Base-by-base conservation (phyloP, 2,113 vertebrate species). In the Pterocles gutturalis region DNA sequence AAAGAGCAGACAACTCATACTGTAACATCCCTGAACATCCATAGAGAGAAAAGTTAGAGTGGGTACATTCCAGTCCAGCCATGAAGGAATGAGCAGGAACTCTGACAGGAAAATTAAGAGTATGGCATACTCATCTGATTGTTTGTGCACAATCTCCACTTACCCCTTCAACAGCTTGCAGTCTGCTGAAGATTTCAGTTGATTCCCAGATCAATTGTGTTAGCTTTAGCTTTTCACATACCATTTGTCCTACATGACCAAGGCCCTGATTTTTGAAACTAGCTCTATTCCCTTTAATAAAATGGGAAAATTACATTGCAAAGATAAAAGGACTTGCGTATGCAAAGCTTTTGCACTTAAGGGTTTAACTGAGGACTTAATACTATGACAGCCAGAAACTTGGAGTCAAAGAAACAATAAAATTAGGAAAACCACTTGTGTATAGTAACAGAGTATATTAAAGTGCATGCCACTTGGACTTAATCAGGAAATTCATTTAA, bases 401-500 rank as follows among this genome's bases (percentile, higher is more conserved):
- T 55, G 22, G 53, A 82, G n/a, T 53, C 36, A 71, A 90, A 45
- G 31, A 89, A 96, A 92, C 49, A 94, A 92, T 36, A 70, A 53
- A 89, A 92, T 58, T 60, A 81, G 41, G 45, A 90, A 89, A 95
- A 76, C 25, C 26, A 69, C 31, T 53, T 43, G 58, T 61, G 25
- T 64, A 31, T 73, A 45, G 43, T 75, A 92, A 57, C 53, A 71
- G 21, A 55, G 48, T 75, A 65, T 91, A 91, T 94, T 94, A 69
- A 93, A 95, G 43, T 67, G 90, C 60, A 81, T 83, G 73, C 60
- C 71, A 75, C 89, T 92, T 94, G 71, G 83, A 92, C 69, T 97
- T 96, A 86, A 93, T 95, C 87, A 90, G 31, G 61, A 94, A 93
- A 96, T 94, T 69, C 10, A 0, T 97, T 97, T 96, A 93, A 95